Evolutionary conservation across 2,113 vertebrate species (phyloP), one percentile per base, ranked within the genome.

Genomic region (Corythoichthys intestinalis): DNA sequence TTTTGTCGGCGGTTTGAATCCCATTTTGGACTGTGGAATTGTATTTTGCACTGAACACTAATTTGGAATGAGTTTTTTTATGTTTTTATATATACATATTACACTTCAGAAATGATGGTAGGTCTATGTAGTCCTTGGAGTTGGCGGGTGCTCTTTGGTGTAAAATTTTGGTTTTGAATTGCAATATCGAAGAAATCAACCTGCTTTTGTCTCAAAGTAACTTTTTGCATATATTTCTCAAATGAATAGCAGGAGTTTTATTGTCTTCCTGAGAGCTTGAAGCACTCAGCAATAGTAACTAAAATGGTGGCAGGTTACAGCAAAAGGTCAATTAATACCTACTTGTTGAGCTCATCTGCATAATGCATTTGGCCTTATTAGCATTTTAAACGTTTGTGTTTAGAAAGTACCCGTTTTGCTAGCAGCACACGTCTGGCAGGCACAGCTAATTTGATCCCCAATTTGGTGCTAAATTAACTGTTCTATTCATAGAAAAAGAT

Each of bases 401-500:
- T 39, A 46, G 39, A 76, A 48, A 35, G 37, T n/a, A 67, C 60
- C 35, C 73, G 39, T 48, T 68, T 63, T 76, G 66, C 69, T 84
- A 85, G 85, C 83, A 73, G 77, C 71, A 3, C 65, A 20, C 72
- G 67, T 15, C 72, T 75, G 80, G 89, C 86, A 90, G 90, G 80
- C 77, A 88, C 72, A 85, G 86, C 86, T 91, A 79, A 87, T 81
- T 76, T 91, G 86, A 89, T 77, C 74, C 74, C 81, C 82, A 90
- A 81, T 44, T 44, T 44, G 41, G 6, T 44, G 41, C 41, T 44
- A 44, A 44, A 44, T 44, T 44, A 7, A 44, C 41, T 44, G 9
- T 44, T 44, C 41, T 6, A 44, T 8, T 44, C 41, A 44, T 44
- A 44, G 4, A 44, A 44, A 44, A 44, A 8, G 6, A 44, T 44